Base-by-base conservation (phyloP, 1,140 invertebrate species). In the Drosophila oshimai region DNA sequence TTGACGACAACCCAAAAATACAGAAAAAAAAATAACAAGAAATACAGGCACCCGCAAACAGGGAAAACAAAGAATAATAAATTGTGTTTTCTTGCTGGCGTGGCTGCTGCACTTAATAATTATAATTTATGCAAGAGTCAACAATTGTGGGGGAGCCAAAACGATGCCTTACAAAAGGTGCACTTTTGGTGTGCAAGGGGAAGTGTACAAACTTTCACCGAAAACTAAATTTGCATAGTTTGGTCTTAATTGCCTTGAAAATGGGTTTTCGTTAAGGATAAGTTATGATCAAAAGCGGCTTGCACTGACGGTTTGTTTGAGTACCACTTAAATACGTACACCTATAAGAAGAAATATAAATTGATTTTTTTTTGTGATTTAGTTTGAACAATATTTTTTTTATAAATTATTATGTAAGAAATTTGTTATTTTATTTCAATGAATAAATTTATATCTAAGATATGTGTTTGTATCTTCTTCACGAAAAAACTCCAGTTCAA, bases 41-140 rank as follows among this genome's bases (percentile, higher is more conserved):
- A 55, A 64, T 24, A 28, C 49, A 42, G 22, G 46, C 24, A 26
- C 15, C 10, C 20, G 31, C 54, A 18, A 20, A 24, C 33, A 18
- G 6, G 26, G 20, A 31, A 74, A 74, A 75, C 58, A 75, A 45
- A 62, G 28, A 42, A 29, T 55, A 50, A 69, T 61, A 17, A 62
- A 61, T 42, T 55, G 42, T 49, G 46, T 54, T 53, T 74, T 60
- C 33, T 24, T 65, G 58, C 26, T 46, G 57, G 4, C 15, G 49
- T 26, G 41, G 49, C 49, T 46, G 53, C 44, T 76, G 73, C 64
- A 50, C 45, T 76, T 57, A 76, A 76, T 64, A 76, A 76, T 76
- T 76, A 76, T 76, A 76, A 76, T 76, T 76, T 76, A 76, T 76
- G 55, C 65, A 51, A 64, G 50, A 70, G 55, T 64, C 50, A 76